These are phyloP conservation scores for Hirundo rustica DNA, from an alignment of 2,797 vertebrate genomes.

Conservation along the genomic window DNA sequence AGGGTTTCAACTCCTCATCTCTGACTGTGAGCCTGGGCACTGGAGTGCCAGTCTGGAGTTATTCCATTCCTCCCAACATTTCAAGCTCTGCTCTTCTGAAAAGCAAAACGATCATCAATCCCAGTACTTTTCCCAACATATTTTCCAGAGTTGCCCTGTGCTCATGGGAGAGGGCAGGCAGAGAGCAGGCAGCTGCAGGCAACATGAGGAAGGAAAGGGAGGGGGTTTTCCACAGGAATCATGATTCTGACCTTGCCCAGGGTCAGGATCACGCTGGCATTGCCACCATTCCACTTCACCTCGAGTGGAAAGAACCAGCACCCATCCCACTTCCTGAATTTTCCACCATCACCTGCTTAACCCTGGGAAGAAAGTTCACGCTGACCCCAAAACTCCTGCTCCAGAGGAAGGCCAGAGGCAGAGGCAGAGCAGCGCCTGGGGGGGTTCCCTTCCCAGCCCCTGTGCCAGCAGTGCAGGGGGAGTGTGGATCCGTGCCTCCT, in stretches of 20 bases:
- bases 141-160: background rate
- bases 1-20: background rate
- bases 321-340: background rate
- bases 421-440: background rate
- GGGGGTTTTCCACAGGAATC: background rate
- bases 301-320: background rate
- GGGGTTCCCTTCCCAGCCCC: background rate
- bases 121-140: accelerated
- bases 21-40: accelerated
- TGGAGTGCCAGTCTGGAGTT: accelerated
- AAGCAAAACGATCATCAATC: background rate
- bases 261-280: background rate
- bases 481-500: accelerated
- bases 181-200: background rate
- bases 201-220: background rate
- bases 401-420: background rate
- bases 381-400: accelerated
- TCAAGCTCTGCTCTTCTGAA: background rate
- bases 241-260: background rate
- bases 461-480: accelerated
- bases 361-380: background rate
- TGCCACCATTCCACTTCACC: background rate
- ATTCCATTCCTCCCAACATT: background rate
- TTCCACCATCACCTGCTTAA: background rate
- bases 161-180: background rate